Conservation (phyloP, 1,140 invertebrate genomes). For the Akabosia matsudoensis region DNA sequence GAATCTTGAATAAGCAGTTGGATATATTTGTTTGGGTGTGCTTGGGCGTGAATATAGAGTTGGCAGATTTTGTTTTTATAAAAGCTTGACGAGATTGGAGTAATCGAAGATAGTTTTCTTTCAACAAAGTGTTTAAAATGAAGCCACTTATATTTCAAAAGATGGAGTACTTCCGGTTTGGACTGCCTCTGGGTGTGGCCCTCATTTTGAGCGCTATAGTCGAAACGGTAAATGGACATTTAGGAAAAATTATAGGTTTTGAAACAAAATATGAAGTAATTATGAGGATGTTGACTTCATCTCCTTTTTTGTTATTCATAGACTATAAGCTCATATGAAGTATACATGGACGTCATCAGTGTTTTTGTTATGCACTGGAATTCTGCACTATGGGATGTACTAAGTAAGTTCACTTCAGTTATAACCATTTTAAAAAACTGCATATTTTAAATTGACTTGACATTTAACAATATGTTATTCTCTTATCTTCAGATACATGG, state of each 20-base stretch:
- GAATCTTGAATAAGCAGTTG: no score
- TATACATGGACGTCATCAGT: slow-evolving; percentile 33
- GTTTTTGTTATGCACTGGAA: slow-evolving; percentile 38
- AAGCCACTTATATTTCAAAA: slow-evolving; percentile 8
- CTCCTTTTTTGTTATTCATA: not conserved
- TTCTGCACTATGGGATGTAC: slow-evolving; percentile 25
- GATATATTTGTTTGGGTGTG: no score
- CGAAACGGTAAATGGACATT: slow-evolving; percentile 33
- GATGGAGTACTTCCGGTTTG: slow-evolving; percentile 33
- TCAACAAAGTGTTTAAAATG: not conserved
- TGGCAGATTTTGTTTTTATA: no score
- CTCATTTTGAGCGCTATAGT: slow-evolving; percentile 28
- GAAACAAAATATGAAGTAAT: not conserved
- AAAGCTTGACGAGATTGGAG: not conserved
- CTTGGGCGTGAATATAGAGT: no score
- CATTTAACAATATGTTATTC: not conserved
- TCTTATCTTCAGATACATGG: slow-evolving; percentile 16
- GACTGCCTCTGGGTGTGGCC: slow-evolving; percentile 36
- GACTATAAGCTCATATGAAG: slow-evolving; percentile 37
- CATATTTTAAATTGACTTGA: not conserved
- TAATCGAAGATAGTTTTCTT: not conserved
- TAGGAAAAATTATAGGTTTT: not conserved
- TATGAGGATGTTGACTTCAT: not conserved
- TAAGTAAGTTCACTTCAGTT: slow-evolving; percentile 14
- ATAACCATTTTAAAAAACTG: no score